Evolutionary conservation across 2,113 vertebrate genomes (phyloP).

Genomic region (Psilopogon haemacephalus): DNA sequence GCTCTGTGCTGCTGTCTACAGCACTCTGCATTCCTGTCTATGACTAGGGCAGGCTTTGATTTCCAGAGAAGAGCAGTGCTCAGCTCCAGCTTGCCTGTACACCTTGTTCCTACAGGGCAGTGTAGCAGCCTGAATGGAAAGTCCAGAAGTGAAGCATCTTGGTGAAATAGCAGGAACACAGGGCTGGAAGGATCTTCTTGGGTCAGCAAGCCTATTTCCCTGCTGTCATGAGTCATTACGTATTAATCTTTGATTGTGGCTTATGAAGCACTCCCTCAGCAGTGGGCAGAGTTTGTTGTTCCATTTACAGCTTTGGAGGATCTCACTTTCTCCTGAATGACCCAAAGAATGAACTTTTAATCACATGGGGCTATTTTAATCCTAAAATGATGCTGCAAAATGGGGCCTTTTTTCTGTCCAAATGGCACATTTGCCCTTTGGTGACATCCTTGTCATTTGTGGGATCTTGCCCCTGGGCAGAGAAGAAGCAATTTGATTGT

Average conservation of each 20-base stretch:
- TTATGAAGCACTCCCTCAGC: not conserved
- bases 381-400: not conserved
- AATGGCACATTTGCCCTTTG: not conserved
- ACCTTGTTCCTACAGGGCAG: not conserved
- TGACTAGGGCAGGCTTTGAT: not conserved
- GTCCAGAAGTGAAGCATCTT: not conserved
- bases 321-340: not conserved
- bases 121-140: not conserved
- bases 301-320: not conserved
- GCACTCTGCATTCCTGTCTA: not conserved
- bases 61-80: not conserved
- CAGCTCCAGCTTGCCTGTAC: not conserved
- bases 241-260: not conserved
- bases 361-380: not conserved
- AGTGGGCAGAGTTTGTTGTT: not conserved
- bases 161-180: not conserved
- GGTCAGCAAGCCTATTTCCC: not conserved
- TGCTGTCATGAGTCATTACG: not conserved
- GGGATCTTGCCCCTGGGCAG: not conserved
- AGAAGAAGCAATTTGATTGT: not conserved
- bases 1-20: not conserved
- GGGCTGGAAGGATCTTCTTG: not conserved
- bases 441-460: not conserved
- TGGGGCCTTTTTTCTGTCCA: not conserved
- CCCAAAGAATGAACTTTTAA: not conserved